Evolutionary conservation across 2,797 vertebrate species (phyloP).

Genomic region (Ispidina picta): DNA sequence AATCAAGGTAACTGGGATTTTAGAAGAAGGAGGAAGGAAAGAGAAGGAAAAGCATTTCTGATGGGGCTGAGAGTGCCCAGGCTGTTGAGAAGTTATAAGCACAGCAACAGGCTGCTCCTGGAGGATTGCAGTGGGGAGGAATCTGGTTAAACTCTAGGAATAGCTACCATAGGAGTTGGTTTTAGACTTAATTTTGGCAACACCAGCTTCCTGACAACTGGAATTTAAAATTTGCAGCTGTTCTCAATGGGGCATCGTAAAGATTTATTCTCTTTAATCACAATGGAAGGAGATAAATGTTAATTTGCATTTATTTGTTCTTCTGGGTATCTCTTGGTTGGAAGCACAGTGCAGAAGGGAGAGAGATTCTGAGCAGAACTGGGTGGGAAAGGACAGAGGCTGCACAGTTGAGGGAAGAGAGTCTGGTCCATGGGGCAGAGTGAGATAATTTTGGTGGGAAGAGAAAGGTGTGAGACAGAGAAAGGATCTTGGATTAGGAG

Average conservation of each 20-base stretch:
- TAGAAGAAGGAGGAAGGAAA: not conserved
- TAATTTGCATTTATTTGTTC: not conserved
- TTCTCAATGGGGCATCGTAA: not conserved
- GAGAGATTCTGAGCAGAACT: not conserved
- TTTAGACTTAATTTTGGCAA: not conserved
- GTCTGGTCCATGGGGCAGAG: not conserved
- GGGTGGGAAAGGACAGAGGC: not conserved
- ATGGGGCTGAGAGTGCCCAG: not conserved
- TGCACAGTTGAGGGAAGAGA: not conserved
- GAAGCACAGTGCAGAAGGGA: not conserved
- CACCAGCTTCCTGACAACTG: not conserved
- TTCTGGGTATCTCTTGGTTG: not conserved
- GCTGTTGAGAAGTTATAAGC: not conserved
- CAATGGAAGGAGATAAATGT: not conserved
- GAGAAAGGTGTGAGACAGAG: conserved; percentile 10
- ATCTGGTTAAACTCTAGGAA: not conserved
- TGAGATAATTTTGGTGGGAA: not conserved
- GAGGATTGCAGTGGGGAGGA: not conserved
- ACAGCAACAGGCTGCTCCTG: rapidly evolving
- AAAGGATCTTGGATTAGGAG: not conserved
- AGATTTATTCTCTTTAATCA: not conserved
- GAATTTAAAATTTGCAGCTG: not conserved
- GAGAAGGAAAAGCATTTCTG: not conserved
- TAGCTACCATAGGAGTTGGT: not conserved
- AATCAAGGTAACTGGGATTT: not conserved